Percentiles rank a stretch among this genome's conserved stretches.
Evolutionary conservation across 1,140 invertebrate genomes (phyloP).

Genomic region (Brachionus manjavacas): DNA sequence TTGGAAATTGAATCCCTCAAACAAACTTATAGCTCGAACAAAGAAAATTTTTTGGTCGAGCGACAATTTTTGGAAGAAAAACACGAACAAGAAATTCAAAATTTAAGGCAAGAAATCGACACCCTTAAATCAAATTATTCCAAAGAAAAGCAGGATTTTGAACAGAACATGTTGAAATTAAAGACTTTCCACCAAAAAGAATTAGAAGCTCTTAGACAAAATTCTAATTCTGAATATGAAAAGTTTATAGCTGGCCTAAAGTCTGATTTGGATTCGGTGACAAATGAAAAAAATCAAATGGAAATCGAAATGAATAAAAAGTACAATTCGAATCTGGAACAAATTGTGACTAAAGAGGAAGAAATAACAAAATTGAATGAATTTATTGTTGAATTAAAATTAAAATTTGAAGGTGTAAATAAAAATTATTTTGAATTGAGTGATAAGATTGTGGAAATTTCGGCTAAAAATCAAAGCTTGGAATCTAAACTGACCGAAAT

Average conservation of each 20-base stretch:
- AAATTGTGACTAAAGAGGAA: conserved; percentile 51
- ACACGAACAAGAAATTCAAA: conserved; percentile 45
- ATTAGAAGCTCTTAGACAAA: conserved; percentile 49
- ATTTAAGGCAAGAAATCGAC: conserved; percentile 46
- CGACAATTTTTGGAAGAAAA: neutral
- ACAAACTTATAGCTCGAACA: conserved; percentile 46
- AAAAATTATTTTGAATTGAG: neutral
- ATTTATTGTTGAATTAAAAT: conserved; percentile 43
- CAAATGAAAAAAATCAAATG: conserved; percentile 48
- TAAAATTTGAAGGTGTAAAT: neutral
- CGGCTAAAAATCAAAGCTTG: neutral
- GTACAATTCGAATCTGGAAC: conserved; percentile 49
- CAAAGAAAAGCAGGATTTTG: conserved; percentile 51
- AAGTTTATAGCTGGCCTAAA: conserved; percentile 45
- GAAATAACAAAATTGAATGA: conserved; percentile 48
- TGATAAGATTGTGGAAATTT: neutral
- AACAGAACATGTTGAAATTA: conserved; percentile 51
- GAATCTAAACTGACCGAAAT: neutral
- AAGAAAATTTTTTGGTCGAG: conserved; percentile 21
- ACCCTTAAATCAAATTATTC: conserved; percentile 46
- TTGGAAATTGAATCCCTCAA: conserved; percentile 49
- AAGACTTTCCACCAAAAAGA: conserved; percentile 56
- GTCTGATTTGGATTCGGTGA: conserved; percentile 50
- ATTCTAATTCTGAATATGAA: conserved; percentile 44
- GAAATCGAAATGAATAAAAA: conserved; percentile 50